Base-by-base conservation (phyloP, 2,888 invertebrate genomes). In the Cephus pygmeus region DNA sequence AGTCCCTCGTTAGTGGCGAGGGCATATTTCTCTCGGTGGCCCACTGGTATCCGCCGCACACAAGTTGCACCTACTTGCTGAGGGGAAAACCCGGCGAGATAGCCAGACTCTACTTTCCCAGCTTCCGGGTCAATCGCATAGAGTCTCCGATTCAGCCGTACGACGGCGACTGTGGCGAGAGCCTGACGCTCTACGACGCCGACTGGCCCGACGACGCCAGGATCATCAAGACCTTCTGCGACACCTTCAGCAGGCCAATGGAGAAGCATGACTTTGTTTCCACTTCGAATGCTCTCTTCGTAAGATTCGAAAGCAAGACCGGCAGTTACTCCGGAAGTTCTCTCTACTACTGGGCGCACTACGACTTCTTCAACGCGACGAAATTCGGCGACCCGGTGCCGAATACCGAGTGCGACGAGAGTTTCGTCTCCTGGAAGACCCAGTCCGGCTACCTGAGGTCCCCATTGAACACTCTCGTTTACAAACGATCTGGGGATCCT, bases 301-400 rank as follows among this genome's bases (percentile, higher is more conserved):
- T 98, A 0, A 93, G 97, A 82, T 97, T 97, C 90, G 97, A 97
- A 87, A 97, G 97, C 92, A 97, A 97, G 90, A 97, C 97, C 1
- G 98, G 98, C 34, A 97, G 97, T 83, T 97, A 98, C 86, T 97
- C 97, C 80, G 98, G 97, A 0, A 97, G 97, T n/a, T 97, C 97
- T 0, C 93, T 98, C 23, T 97, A 98, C 92, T 98, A 97, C 90
- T 97, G 97, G 97, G 97, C 97, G 0, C 97, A 97, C 89, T 98
- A 97, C 88, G 97, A 98, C 88, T 98, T 97, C 93, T 98, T 97
- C 92, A 97, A 98, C 91, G 97, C 97, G 87, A 97, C 97, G 0
- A 95, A 96, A 76, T 95, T 96, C 83, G 98, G 98, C 0, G 96
- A 96, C 82, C 95, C 96, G 0, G 96, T 97, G 0, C 94, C 94